Base-by-base conservation (phyloP, 2,888 invertebrate species). In the Zootermopsis nevadensis region DNA sequence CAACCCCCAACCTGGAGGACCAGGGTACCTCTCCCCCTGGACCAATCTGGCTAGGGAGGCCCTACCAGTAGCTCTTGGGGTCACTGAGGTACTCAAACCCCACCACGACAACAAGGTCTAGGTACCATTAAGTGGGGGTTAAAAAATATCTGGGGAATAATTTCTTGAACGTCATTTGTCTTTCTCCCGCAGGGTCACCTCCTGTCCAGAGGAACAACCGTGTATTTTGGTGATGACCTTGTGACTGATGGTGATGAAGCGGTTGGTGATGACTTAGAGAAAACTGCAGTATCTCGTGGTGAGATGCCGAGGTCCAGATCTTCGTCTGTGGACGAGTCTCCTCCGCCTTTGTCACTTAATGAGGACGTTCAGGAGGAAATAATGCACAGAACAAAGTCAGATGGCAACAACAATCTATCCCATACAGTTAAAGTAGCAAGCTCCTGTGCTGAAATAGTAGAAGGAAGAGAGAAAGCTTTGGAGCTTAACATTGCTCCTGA, bases 161-260 rank as follows among this genome's bases (percentile, higher is more conserved):
- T 69, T 69, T 69, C 33, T 27, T 67, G 27, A 67, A 30, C 30
- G 2, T 67, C 31, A 15, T 31, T 76, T 76, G 27, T n/a, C 33
- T 31, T 53, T 82, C 7, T 48, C 80, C 83, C 81, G 22, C 83
- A 85, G 85, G 82, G 83, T 27, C 84, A 85, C 33, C 77, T 85
- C n/a, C 60, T 85, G 24, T 81, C 85, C 15, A 76, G 84, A 82
- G 85, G 85, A 30, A 85, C 85, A 38, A 84, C 84, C 0, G 38
- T 85, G 55, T 83, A 81, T 77, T 83, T 85, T 38, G 83, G 82
- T 76, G 85, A 84, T 76, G 85, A 85, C 79, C 22, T 85, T 69
- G 80, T 77, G 55, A 84, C 72, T 22, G 84, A 79, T 69, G 76
- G 80, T 12, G 83, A 81, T 2, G 30, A 81, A 60, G 60, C 60